Evolutionary conservation across 2,888 invertebrate species (phyloP).

Genomic region (Gymnocheta viridis): DNA sequence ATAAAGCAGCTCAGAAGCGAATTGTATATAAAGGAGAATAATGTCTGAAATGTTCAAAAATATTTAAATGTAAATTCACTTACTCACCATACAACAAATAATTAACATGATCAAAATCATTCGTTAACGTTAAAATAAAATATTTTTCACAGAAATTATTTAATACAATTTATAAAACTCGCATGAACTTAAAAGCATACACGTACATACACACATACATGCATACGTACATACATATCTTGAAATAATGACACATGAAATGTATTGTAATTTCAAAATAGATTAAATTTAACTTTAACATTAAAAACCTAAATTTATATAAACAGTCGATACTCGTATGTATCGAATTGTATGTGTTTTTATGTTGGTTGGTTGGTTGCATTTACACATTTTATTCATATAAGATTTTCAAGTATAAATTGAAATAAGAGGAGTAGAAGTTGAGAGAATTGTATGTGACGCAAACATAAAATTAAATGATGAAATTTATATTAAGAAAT

Average conservation of each 20-base stretch:
- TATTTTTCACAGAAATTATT: slow-evolving; percentile 7
- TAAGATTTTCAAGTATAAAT: no score
- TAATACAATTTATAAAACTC: neutral
- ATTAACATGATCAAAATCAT: slow-evolving; percentile 44
- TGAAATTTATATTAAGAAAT: no score
- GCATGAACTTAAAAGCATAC: neutral
- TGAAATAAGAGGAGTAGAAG: no score
- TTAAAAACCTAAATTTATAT: neutral
- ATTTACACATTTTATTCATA: no score
- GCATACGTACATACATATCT: neutral
- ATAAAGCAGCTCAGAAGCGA: neutral
- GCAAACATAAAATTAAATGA: no score
- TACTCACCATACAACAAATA: slow-evolving; percentile 1
- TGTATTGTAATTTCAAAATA: slow-evolving; percentile 33
- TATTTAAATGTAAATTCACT: neutral
- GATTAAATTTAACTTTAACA: slow-evolving; percentile 27
- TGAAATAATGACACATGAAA: slow-evolving; percentile 28
- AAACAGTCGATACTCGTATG: neutral
- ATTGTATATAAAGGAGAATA: neutral
- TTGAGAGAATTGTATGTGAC: no score
- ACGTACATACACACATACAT: no score
- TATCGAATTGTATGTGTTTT: no score
- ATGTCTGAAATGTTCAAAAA: slow-evolving; percentile 1
- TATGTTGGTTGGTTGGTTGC: no score
- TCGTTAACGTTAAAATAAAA: slow-evolving; percentile 10